These are phyloP conservation scores for Cyprinus carpio DNA, from an alignment of 2,113 vertebrate genomes.

Conservation along the genomic window DNA sequence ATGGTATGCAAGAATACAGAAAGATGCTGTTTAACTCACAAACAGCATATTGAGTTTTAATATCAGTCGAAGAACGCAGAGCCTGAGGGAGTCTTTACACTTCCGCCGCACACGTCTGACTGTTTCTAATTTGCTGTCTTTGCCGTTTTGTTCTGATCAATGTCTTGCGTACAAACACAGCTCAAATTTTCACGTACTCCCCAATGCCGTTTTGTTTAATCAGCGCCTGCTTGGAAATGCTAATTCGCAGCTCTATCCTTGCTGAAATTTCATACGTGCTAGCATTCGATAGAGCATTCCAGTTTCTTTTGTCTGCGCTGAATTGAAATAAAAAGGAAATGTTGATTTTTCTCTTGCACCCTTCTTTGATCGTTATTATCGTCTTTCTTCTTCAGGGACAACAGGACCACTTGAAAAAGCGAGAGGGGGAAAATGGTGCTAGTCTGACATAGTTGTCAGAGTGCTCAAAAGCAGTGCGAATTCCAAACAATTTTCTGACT, in stretches of 20 bases:
- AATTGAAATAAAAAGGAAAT: slow-evolving; percentile 61
- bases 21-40: slow-evolving; percentile 46
- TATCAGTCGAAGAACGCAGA: slow-evolving; percentile 45
- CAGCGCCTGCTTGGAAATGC: slow-evolving; percentile 58
- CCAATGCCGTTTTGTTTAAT: slow-evolving; percentile 61
- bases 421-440: slow-evolving; percentile 53
- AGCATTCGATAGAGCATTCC: slow-evolving; percentile 48
- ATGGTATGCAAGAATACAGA: slow-evolving; percentile 37
- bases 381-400: slow-evolving; percentile 52
- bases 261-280: slow-evolving; percentile 56
- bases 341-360: slow-evolving; percentile 50
- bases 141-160: slow-evolving; percentile 60
- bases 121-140: slow-evolving; percentile 57
- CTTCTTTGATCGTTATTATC: slow-evolving; percentile 58
- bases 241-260: slow-evolving; percentile 50
- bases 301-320: slow-evolving; percentile 54
- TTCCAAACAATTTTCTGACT: slow-evolving; percentile 59
- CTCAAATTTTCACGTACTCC: slow-evolving; percentile 64
- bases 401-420: slow-evolving; percentile 54
- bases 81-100: slow-evolving; percentile 53
- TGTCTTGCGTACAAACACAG: slow-evolving; percentile 58
- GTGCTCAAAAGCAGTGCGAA: slow-evolving; percentile 54
- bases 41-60: slow-evolving; percentile 48
- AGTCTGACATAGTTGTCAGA: slow-evolving; percentile 61
- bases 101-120: slow-evolving; percentile 42